Conservation (phyloP, 1,140 invertebrate genomes). For the Lucilia sericata region DNA sequence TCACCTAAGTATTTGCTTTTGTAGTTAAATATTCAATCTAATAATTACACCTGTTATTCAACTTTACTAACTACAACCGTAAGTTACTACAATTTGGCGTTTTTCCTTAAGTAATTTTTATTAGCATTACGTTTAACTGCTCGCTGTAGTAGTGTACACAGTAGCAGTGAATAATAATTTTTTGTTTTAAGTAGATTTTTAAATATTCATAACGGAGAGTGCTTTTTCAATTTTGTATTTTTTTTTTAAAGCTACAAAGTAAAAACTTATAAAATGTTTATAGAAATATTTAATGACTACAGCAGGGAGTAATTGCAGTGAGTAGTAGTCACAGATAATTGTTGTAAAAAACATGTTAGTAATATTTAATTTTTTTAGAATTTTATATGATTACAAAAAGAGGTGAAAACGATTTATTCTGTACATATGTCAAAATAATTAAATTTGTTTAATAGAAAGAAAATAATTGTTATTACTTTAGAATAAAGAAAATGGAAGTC, state of each 20-base stretch:
- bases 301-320: not conserved
- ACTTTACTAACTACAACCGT: not conserved
- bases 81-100: not conserved
- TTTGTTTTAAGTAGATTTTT: not conserved
- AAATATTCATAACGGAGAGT: slow-evolving; percentile 27
- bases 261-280: not conserved
- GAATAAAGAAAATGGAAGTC: no score
- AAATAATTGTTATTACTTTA: no score
- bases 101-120: slow-evolving; percentile 1
- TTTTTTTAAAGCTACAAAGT: not conserved
- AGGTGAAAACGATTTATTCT: not conserved
- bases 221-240: not conserved
- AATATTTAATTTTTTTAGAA: slow-evolving; percentile 7
- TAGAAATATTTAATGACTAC: not conserved
- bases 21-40: not conserved
- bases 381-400: not conserved
- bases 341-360: not conserved
- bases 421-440: not conserved
- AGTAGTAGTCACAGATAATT: not conserved
- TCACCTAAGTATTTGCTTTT: no score
- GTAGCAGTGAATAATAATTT: not conserved
- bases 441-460: no score
- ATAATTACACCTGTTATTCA: slow-evolving; percentile 5
- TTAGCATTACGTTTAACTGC: not conserved
- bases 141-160: not conserved